These are phyloP conservation scores for Notamacropus eugenii DNA, from an alignment of 2,797 vertebrate species.

Conservation along the genomic window DNA sequence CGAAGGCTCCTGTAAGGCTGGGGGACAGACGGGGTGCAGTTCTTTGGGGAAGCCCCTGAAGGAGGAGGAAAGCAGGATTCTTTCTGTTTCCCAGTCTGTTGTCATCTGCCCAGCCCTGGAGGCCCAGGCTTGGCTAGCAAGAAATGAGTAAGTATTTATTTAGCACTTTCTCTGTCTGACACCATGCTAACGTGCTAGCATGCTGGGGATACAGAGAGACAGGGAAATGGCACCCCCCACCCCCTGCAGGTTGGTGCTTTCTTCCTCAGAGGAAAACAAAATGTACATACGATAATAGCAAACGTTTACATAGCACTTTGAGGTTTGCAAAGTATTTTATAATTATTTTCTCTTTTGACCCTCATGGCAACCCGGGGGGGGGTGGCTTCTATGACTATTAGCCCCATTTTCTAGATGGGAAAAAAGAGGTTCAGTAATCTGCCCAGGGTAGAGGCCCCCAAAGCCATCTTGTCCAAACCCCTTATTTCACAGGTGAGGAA, in stretches of 20 bases:
- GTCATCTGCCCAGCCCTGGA: neutral
- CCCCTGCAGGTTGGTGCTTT: neutral
- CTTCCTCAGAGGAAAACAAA: neutral
- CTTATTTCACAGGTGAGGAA: neutral
- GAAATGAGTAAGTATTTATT: neutral
- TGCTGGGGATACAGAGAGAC: too few species aligned
- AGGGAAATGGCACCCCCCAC: neutral
- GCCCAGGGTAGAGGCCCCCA: neutral
- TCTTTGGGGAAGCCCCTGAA: neutral
- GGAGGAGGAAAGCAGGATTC: neutral
- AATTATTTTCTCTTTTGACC: neutral
- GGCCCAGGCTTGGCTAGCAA: neutral
- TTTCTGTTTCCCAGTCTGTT: neutral
- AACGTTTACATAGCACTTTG: neutral
- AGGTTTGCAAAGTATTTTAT: neutral
- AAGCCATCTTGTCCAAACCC: neutral
- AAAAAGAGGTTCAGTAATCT: neutral
- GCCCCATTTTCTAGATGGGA: neutral
- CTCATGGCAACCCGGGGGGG: neutral
- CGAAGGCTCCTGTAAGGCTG: neutral
- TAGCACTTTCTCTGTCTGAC: conserved; percentile 3
- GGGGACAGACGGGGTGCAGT: neutral
- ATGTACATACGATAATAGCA: neutral
- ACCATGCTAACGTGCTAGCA: neutral
- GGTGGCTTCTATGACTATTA: neutral